Base-by-base conservation (phyloP, 2,113 vertebrate species). In the Murina feae region DNA sequence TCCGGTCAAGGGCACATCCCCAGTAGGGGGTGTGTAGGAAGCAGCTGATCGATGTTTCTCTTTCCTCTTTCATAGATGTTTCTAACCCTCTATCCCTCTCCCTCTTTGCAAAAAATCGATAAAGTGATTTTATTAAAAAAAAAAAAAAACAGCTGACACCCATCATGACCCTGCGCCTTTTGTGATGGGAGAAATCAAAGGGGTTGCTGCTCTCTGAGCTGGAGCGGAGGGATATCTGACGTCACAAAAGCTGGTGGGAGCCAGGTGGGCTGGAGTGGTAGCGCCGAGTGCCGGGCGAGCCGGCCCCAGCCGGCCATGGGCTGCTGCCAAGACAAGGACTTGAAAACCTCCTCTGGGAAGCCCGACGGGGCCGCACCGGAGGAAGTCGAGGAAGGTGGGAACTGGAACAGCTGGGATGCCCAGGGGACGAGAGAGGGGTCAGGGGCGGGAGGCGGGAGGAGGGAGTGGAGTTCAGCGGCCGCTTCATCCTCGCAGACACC, bases 321-420 rank as follows among this genome's bases (percentile, higher is more conserved):
- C 88, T 97, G 97, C 95, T 97, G 96, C 82, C 96, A 97, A 42
- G 90, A 80, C 88, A 97, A 97, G 82, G 85, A 83, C 66, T n/a
- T 12, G 51, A 6, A 47, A 82, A 74, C 14, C 53, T 78, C 78
- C 0, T 25, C 74, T 49, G 89, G 69, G 3, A 37, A 9, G 35
- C 16, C 4, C 39, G 89, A 86, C 58, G 95, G 93, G 13, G 21
- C 3, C 2, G 20, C 6, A 2, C 71, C 12, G 0, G 55, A 72
- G 18, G 91, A 97, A 74, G 28, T 5, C 14, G 35, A 23, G 74
- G 65, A 65, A 80, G 93, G 69, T 90, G 82, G 83, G 93, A 11
- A 14, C 32, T 5, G 21, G 53, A 10, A 71, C 18, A 39, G 20
- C 30, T 7, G 1, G 6, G 25, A 82, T 30, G 6, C 10, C 2